phyloP scores from a whole-genome alignment of 2,888 invertebrate genomes.

The Chaetogeoica ovagalla region DNA sequence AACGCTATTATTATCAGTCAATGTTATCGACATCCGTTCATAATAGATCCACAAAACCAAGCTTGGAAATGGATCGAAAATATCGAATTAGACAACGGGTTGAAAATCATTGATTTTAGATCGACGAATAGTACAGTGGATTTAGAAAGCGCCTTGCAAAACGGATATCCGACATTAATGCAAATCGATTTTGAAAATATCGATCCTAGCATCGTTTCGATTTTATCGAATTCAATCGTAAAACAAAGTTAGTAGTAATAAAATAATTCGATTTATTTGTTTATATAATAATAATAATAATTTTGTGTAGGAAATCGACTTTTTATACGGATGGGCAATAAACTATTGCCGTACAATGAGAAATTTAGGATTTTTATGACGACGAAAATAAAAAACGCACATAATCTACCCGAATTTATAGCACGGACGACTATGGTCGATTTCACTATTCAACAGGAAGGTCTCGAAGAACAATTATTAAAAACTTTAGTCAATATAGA shows the following conservation, averaged over 20 bases:
- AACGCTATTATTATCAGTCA: constrained; percentile 85
- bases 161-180: constrained; percentile 75
- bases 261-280: background rate
- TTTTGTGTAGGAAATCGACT: constrained; percentile 64
- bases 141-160: constrained; percentile 72
- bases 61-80: constrained; percentile 86
- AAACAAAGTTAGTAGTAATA: constrained; percentile 64
- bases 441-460: constrained; percentile 88
- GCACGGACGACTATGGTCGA: constrained; percentile 87
- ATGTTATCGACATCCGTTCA: constrained; percentile 80
- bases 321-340: constrained; percentile 82
- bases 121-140: constrained; percentile 74
- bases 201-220: constrained; percentile 79
- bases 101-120: constrained; percentile 76
- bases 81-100: constrained; percentile 68
- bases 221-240: constrained; percentile 75
- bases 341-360: constrained; percentile 74
- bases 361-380: constrained; percentile 83
- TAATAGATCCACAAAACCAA: constrained; percentile 88
- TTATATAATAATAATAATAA: background rate
- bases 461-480: constrained; percentile 80
- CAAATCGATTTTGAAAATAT: constrained; percentile 81
- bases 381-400: constrained; percentile 86
- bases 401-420: constrained; percentile 83
- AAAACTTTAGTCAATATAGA: constrained; percentile 88